Conservation (phyloP, 2,888 invertebrate species). For the Ischnus inquisitorius region DNA sequence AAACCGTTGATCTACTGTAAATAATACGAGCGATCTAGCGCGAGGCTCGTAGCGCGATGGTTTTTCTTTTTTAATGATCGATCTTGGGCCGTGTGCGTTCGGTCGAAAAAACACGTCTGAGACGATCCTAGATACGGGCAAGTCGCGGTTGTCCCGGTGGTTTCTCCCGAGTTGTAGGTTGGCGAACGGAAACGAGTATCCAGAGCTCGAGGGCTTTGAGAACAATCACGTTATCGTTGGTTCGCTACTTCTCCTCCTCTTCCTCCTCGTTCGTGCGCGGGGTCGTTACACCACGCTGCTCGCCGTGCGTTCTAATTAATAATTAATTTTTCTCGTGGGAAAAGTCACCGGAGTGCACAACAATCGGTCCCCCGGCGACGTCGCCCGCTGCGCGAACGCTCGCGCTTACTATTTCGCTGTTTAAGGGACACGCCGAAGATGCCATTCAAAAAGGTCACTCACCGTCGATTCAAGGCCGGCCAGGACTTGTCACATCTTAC, state of each 20-base stretch:
- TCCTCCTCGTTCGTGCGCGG: constrained; percentile 40
- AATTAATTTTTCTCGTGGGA: constrained; percentile 81
- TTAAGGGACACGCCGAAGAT: constrained; percentile 48
- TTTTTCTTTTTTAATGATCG: not conserved
- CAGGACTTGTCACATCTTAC: constrained; percentile 55
- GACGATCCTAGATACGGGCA: constrained; percentile 50
- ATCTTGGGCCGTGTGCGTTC: not conserved
- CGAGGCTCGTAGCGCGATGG: no score
- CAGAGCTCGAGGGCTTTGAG: constrained; percentile 31
- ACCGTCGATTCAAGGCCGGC: constrained; percentile 80
- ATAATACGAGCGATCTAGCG: not conserved
- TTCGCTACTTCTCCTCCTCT: constrained; percentile 32
- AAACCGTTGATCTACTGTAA: not conserved
- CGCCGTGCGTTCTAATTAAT: constrained; percentile 70
- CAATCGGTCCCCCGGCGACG: constrained; percentile 49
- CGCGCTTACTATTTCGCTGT: not conserved
- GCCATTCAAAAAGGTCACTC: constrained; percentile 81
- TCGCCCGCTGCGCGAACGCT: constrained; percentile 30
- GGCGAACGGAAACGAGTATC: constrained; percentile 66
- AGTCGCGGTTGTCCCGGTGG: constrained; percentile 27
- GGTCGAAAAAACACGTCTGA: constrained; percentile 28
- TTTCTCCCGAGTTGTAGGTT: constrained; percentile 47
- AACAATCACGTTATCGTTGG: constrained; percentile 47
- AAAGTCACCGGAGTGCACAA: constrained; percentile 67
- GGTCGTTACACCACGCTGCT: constrained; percentile 67